phyloP scores from a whole-genome alignment of 2,888 invertebrate species.

The Lasius platythorax region DNA sequence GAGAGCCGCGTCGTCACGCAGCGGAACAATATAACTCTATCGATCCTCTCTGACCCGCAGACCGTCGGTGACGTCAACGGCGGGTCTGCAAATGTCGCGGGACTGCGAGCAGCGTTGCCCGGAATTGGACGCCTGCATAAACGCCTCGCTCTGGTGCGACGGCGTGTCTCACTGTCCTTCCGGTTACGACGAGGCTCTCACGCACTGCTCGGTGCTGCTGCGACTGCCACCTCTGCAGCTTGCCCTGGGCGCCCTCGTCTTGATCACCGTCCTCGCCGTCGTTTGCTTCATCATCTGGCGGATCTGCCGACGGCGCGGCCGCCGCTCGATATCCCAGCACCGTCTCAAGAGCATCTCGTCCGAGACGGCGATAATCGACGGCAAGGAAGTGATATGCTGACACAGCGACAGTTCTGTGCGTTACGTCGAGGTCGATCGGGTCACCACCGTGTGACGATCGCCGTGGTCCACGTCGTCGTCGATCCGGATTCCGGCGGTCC shows the following conservation, averaged over 20 bases:
- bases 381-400: slow-evolving; percentile 97
- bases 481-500: slow-evolving; percentile 50
- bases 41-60: slow-evolving; percentile 68
- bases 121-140: slow-evolving; percentile 84
- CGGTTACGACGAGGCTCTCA: slow-evolving; percentile 91
- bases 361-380: slow-evolving; percentile 94
- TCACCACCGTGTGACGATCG: slow-evolving; percentile 94
- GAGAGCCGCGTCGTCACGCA: slow-evolving; percentile 20
- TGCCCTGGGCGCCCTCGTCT: slow-evolving; percentile 85
- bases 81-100: slow-evolving; percentile 89
- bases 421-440: slow-evolving; percentile 95
- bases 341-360: slow-evolving; percentile 93
- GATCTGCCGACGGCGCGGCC: slow-evolving; percentile 89
- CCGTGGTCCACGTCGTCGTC: slow-evolving; percentile 61
- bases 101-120: slow-evolving; percentile 87
- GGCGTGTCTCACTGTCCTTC: slow-evolving; percentile 86
- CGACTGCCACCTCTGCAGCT: slow-evolving; percentile 92
- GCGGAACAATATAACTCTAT: slow-evolving; percentile 47
- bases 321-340: slow-evolving; percentile 92
- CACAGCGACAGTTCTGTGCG: slow-evolving; percentile 98
- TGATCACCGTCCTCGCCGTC: slow-evolving; percentile 83
- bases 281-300: slow-evolving; percentile 83
- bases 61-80: slow-evolving; percentile 82
- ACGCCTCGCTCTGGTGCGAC: slow-evolving; percentile 86
- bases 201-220: slow-evolving; percentile 92